Percentiles rank a stretch among this genome's conserved stretches.
phyloP scores from a whole-genome alignment of 2,888 invertebrate species.

The Sericinus montela region DNA sequence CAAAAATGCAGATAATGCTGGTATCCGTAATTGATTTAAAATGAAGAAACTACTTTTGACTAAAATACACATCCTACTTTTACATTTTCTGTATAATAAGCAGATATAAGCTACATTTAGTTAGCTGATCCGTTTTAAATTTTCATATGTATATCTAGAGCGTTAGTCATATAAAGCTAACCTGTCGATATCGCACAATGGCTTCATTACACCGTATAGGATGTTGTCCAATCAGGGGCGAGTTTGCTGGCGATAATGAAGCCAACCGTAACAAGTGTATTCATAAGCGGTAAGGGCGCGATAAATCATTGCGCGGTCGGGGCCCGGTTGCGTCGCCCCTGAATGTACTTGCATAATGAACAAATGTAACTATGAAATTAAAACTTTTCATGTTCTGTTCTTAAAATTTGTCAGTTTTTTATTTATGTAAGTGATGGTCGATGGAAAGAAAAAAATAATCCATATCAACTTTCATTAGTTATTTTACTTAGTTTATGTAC shows the following conservation, averaged over 20 bases:
- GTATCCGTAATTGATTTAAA: too few species aligned
- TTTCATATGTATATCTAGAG: background rate
- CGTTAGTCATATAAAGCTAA: constrained; percentile 19
- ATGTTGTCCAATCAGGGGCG: constrained; percentile 64
- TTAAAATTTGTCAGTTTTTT: too few species aligned
- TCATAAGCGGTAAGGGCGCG: constrained; percentile 70
- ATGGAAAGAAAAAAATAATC: too few species aligned
- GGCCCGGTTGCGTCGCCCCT: constrained; percentile 39
- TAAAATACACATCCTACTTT: too few species aligned
- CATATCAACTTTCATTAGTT: too few species aligned
- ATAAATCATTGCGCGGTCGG: constrained; percentile 61
- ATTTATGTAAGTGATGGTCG: too few species aligned
- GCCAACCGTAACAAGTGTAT: constrained; percentile 71
- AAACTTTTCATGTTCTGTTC: background rate
- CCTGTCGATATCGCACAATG: constrained; percentile 45
- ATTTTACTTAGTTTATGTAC: too few species aligned
- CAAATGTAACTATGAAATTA: constrained; percentile 19
- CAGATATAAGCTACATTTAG: too few species aligned
- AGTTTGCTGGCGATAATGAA: constrained; percentile 67
- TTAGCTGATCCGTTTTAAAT: too few species aligned
- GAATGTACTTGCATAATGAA: constrained; percentile 28
- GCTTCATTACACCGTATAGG: constrained; percentile 54
- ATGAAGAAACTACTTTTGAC: too few species aligned
- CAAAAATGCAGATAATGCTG: too few species aligned
- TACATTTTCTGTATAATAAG: too few species aligned